Percentiles rank a stretch among this genome's conserved stretches.
Conservation (phyloP, 2,797 vertebrate genomes). For the Thalassophryne amazonica region DNA sequence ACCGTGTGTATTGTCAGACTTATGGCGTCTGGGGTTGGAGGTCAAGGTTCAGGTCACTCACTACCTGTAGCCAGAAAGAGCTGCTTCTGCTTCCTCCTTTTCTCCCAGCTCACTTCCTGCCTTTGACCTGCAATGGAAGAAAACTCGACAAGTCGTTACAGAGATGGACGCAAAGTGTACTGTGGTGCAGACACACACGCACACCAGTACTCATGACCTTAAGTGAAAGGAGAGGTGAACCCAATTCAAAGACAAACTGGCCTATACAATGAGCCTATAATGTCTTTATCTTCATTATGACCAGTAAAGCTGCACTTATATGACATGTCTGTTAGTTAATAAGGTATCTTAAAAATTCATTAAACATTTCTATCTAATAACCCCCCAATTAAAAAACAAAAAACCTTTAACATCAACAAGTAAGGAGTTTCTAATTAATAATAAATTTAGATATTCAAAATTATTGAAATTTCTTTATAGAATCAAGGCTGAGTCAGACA, state of each 20-base stretch:
- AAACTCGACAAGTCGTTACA: slow-evolving; percentile 56
- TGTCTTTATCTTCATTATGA: too few relatives aligned
- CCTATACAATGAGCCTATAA: too few relatives aligned
- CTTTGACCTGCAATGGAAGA: slow-evolving; percentile 64
- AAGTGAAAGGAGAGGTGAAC: slow-evolving; percentile 35
- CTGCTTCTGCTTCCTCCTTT: slow-evolving; percentile 78
- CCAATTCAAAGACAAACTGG: slow-evolving; percentile 19
- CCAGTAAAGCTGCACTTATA: too few relatives aligned
- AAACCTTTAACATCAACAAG: too few relatives aligned
- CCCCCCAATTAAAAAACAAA: too few relatives aligned
- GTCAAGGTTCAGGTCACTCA: slow-evolving; percentile 71
- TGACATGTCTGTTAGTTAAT: too few relatives aligned
- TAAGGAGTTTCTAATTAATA: too few relatives aligned
- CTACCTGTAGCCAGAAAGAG: slow-evolving; percentile 72
- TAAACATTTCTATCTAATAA: too few relatives aligned
- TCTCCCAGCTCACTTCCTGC: slow-evolving; percentile 75
- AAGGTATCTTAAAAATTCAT: too few relatives aligned
- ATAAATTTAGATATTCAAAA: too few relatives aligned
- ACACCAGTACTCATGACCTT: slow-evolving; percentile 30
- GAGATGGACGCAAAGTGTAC: slow-evolving; percentile 49
- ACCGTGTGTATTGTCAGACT: slow-evolving; percentile 46
- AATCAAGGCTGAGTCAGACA: too few relatives aligned
- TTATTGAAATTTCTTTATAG: too few relatives aligned
- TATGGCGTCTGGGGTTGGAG: slow-evolving; percentile 58
- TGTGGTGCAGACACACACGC: slow-evolving; percentile 26